These are phyloP conservation scores for Tiliacea citrago DNA, from an alignment of 2,888 invertebrate species.

Conservation along the genomic window DNA sequence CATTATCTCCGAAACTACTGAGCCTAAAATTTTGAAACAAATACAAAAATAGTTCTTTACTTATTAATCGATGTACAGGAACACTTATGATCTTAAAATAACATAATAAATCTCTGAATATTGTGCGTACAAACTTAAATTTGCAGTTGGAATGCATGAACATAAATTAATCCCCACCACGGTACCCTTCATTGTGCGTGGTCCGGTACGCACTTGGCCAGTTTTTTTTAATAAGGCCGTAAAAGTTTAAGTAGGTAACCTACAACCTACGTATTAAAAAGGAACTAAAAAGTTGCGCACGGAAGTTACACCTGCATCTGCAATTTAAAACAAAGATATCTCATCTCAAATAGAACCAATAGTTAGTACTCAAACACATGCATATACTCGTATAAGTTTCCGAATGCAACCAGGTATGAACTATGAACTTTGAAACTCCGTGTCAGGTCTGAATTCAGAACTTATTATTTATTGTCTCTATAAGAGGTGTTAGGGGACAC, in stretches of 20 bases:
- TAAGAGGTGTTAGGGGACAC: conserved; percentile 37
- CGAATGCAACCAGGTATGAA: conserved; percentile 28
- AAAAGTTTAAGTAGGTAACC: neutral
- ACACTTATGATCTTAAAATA: no score
- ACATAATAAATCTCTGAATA: no score
- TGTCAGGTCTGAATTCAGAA: conserved; percentile 37
- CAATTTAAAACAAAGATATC: conserved; percentile 24
- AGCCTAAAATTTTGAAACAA: no score
- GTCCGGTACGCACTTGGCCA: no score
- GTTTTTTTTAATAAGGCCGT: neutral
- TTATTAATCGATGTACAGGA: no score
- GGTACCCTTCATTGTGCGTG: no score
- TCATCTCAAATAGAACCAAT: conserved; percentile 1
- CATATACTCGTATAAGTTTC: neutral
- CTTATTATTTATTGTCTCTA: conserved; percentile 37
- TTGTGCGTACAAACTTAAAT: no score
- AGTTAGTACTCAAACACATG: conserved; percentile 6
- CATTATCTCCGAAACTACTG: no score
- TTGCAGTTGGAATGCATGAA: no score
- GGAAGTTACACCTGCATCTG: neutral
- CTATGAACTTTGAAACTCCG: conserved; percentile 28
- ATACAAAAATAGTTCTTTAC: no score
- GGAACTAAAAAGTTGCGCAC: neutral
- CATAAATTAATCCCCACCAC: no score
- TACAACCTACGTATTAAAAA: neutral